Evolutionary conservation across 2,113 vertebrate genomes (phyloP).

Genomic region (Setophaga coronata): DNA sequence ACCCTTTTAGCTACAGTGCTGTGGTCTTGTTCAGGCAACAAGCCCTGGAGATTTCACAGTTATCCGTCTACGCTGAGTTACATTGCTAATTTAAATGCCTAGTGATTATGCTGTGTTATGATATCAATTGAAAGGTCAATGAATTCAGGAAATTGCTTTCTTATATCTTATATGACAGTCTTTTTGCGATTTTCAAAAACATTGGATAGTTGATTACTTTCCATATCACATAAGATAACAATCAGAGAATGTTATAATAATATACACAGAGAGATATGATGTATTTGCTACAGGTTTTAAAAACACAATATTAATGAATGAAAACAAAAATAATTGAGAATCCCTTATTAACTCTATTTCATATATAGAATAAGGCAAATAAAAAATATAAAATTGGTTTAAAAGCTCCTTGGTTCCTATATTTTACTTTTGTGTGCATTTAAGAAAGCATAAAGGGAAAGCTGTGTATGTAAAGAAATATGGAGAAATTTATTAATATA

Average conservation of each 20-base stretch:
- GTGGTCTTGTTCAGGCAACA: conserved; percentile 61
- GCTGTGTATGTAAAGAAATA: background rate
- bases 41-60: conserved; percentile 49
- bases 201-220: conserved; percentile 42
- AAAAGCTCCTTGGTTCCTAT: background rate
- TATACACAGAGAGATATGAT: background rate
- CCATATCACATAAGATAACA: conserved; percentile 26
- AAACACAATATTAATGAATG: background rate
- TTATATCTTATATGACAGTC: conserved; percentile 49
- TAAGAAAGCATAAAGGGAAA: background rate
- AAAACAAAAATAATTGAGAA: background rate
- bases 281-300: background rate
- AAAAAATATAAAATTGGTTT: background rate
- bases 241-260: background rate
- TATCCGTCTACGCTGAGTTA: conserved; percentile 42
- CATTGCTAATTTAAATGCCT: conserved; percentile 74
- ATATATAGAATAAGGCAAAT: background rate
- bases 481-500: background rate
- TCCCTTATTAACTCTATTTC: background rate
- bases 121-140: conserved; percentile 78
- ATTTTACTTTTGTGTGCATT: background rate
- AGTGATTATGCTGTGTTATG: conserved; percentile 70
- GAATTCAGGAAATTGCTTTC: conserved; percentile 75
- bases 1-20: conserved; percentile 70
- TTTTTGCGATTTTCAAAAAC: conserved; percentile 49